Evolutionary conservation across 2,888 invertebrate genomes (phyloP).

Genomic region (Aradus depressus): DNA sequence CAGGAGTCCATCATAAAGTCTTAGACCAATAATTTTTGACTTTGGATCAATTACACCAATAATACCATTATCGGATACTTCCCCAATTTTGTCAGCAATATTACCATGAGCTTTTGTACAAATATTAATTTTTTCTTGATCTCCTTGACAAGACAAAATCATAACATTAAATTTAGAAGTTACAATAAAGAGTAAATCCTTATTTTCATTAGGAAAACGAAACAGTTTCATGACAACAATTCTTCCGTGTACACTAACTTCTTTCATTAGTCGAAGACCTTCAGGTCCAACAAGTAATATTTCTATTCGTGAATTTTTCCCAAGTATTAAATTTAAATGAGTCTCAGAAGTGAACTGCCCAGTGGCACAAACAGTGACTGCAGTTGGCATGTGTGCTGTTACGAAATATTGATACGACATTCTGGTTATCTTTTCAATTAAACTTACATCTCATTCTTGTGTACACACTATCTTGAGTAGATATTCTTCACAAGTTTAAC

Average conservation of each 20-base stretch:
- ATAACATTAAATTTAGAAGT: slow-evolving; percentile 93
- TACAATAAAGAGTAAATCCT: slow-evolving; percentile 84
- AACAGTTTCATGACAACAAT: slow-evolving; percentile 91
- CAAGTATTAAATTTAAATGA: slow-evolving; percentile 88
- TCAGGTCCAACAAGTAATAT: slow-evolving; percentile 93
- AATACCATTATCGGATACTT: slow-evolving; percentile 89
- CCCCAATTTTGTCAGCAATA: slow-evolving; percentile 87
- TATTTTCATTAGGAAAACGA: slow-evolving; percentile 78
- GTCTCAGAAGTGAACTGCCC: slow-evolving; percentile 89
- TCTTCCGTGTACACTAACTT: slow-evolving; percentile 87
- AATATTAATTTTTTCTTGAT: slow-evolving; percentile 76
- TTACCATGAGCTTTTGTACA: slow-evolving; percentile 93
- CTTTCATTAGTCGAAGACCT: slow-evolving; percentile 86
- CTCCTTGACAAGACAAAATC: slow-evolving; percentile 80
- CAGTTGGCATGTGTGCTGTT: slow-evolving; percentile 96
- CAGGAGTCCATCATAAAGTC: slow-evolving; percentile 90
- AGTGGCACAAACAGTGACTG: slow-evolving; percentile 88
- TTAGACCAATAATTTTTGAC: slow-evolving; percentile 84
- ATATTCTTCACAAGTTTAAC: too few relatives aligned
- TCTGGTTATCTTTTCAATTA: too few relatives aligned
- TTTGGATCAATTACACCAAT: slow-evolving; percentile 93
- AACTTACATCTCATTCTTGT: too few relatives aligned
- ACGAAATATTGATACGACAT: slow-evolving; percentile 94
- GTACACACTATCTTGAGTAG: too few relatives aligned
- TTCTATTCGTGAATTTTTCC: slow-evolving; percentile 86